A percentile compares a stretch with the other conserved stretches of the same genome.
Conservation (phyloP, 2,113 vertebrate species). For the Casuarius casuarius region DNA sequence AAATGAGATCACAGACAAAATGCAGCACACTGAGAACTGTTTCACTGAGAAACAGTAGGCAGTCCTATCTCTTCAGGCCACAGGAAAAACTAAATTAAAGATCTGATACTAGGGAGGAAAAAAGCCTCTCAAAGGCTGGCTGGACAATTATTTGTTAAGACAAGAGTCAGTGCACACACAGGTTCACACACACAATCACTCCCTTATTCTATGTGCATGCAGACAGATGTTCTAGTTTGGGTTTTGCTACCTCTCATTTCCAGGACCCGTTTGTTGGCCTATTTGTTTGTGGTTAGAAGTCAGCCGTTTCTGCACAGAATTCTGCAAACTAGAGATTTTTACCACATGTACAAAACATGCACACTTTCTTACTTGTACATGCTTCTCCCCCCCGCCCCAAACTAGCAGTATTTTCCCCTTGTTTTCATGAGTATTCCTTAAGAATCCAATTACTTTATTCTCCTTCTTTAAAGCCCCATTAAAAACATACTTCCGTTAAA, state of each 20-base stretch:
- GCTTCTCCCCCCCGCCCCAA: not conserved
- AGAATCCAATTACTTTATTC: not conserved
- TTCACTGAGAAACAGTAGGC: not conserved
- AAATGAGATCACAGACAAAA: not conserved
- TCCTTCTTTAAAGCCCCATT: not conserved
- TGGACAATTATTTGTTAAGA: not conserved
- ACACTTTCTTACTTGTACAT: not conserved
- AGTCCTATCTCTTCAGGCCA: not conserved
- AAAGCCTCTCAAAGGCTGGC: not conserved
- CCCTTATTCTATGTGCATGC: not conserved
- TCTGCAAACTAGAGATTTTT: not conserved
- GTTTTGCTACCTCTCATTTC: not conserved
- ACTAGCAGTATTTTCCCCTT: accelerated
- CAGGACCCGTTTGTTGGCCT: not conserved
- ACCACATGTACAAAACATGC: not conserved
- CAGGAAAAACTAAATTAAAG: not conserved
- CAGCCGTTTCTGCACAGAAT: not conserved
- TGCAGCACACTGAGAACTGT: not conserved
- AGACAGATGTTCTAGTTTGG: not conserved
- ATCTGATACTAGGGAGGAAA: not conserved
- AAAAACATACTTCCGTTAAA: not conserved
- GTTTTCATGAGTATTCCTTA: not conserved
- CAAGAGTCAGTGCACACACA: not conserved
- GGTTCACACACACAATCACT: not conserved
- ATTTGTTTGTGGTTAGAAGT: not conserved